These are phyloP conservation scores for Agrypnia vestita DNA, from an alignment of 1,140 invertebrate genomes.

Conservation along the genomic window DNA sequence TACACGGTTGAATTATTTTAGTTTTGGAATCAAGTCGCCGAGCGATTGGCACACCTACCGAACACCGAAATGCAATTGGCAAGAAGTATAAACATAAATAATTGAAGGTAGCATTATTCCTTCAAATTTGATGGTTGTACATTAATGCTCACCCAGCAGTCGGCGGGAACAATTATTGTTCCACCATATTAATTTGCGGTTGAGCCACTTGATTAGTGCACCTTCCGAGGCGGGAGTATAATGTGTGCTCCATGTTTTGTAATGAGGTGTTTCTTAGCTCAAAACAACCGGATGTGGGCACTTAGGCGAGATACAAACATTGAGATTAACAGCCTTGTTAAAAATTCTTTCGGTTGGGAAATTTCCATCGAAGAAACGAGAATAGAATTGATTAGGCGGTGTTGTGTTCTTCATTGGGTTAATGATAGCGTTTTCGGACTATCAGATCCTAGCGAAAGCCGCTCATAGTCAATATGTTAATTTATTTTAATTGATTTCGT, in stretches of 20 bases:
- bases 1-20: too few relatives aligned
- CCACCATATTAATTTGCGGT: conserved; percentile 39
- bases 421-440: conserved; percentile 45
- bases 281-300: conserved; percentile 52
- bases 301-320: conserved; percentile 58
- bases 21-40: too few relatives aligned
- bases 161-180: conserved; percentile 30
- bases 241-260: conserved; percentile 39
- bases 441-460: conserved; percentile 23
- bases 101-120: not conserved
- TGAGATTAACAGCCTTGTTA: conserved; percentile 56
- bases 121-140: not conserved
- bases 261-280: conserved; percentile 51
- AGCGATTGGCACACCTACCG: too few relatives aligned
- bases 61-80: too few relatives aligned
- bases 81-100: too few relatives aligned
- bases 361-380: conserved; percentile 39
- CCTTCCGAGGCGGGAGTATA: not conserved
- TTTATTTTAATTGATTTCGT: conserved; percentile 55
- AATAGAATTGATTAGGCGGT: conserved; percentile 53
- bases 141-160: conserved; percentile 31
- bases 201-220: conserved; percentile 30
- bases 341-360: conserved; percentile 58
- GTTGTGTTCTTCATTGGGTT: conserved; percentile 12
- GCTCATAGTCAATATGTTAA: conserved; percentile 45